Evolutionary conservation across 2,113 vertebrate genomes (phyloP), one percentile per base, ranked within the genome.

Genomic region (Apeltes quadracus): DNA sequence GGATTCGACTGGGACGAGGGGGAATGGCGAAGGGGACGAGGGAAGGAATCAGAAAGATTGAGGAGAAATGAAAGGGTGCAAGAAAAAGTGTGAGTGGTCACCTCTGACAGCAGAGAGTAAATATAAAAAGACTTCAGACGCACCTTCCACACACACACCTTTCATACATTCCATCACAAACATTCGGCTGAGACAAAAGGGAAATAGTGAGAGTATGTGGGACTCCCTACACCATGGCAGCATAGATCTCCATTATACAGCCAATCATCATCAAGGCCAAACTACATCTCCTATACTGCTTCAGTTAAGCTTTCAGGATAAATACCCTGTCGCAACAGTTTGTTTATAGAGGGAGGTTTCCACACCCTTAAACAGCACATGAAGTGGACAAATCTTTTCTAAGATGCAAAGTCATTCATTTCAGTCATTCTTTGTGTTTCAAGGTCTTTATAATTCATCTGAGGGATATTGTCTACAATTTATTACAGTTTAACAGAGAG

Each of bases 91-190:
- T 22, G 75, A 78, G 70, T 18, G 59, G 55, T 76, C 79, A 84
- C 76, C 75, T 72, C 81, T 34, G 51, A 85, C 36, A 44, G 58
- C 70, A 84, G 23, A 54, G 89, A 89, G 72, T 82, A 80, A 80
- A 85, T 81, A 87, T 67, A 87, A 87, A 89, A 79, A 87, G 63
- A 85, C 56, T 67, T 54, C 46, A 82, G 75, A 63, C 38, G 51
- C 51, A 51, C 73, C 88, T 87, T 81, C 69, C 56, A 62, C 59
- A 48, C 46, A 13, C 68, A 72, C 32, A 85, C 81, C 83, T 83
- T 76, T 82, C 77, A 72, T 69, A 75, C 75, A 75, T 57, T 68
- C 59, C 50, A 70, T 72, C 55, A 41, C 53, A 75, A 83, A 78
- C 39, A 61, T 56, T 69, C 18, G 29, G 69, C 72, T 38, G 53